A percentile compares a stretch with the other conserved stretches of the same genome.
Evolutionary conservation across 2,797 vertebrate species (phyloP).

Genomic region (Eulemur coronatus): DNA sequence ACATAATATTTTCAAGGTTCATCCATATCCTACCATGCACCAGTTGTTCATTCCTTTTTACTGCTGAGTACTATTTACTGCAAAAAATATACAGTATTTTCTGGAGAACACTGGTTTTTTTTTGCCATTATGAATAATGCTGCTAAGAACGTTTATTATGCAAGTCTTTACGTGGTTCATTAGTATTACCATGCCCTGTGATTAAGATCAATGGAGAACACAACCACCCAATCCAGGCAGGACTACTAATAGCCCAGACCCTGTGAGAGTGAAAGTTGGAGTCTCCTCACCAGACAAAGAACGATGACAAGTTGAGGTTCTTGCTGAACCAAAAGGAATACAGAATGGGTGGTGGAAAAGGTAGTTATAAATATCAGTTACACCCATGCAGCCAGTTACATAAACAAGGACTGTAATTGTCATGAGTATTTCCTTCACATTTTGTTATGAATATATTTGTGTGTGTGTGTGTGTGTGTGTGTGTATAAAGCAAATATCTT

Average conservation of each 20-base stretch:
- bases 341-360: background rate
- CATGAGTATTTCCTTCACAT: background rate
- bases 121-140: background rate
- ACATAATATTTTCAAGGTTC: background rate
- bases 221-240: background rate
- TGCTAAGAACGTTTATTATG: background rate
- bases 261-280: background rate
- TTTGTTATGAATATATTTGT: background rate
- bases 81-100: too few relatives aligned
- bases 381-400: background rate
- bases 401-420: background rate
- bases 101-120: background rate
- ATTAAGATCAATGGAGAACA: background rate
- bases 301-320: background rate
- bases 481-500: background rate
- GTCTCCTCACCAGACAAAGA: background rate
- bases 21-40: background rate
- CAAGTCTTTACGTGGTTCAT: background rate
- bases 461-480: background rate
- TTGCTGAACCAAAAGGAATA: background rate
- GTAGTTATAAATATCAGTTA: background rate
- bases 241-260: background rate
- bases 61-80: background rate
- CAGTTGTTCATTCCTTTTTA: background rate
- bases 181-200: background rate